Base-by-base conservation (phyloP, 2,797 vertebrate genomes). In the Pseudochromis fuscus region DNA sequence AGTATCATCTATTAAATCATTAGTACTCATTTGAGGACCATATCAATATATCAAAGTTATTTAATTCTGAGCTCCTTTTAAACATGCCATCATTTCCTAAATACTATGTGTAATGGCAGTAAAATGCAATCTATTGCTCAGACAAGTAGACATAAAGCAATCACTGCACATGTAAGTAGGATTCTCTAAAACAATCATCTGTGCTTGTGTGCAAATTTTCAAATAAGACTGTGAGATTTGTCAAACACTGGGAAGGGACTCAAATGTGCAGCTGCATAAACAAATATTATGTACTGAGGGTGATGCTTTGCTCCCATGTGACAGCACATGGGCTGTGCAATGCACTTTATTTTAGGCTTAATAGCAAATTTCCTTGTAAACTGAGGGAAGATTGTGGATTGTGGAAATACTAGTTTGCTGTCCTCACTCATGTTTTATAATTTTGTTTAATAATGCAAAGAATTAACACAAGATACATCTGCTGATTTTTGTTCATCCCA, bases 1-100 rank as follows among this genome's bases (percentile, higher is more conserved):
- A 71, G 33, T 59, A 24, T 44, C 30, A 50, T 73, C 52, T 53
- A 67, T 69, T 66, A 67, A 78, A 75, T 57, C 49, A 75, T 68
- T 63, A 61, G 13, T 28, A 45, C 46, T 68, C 67, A 64, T 75
- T 64, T 75, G 31, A 63, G 11, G 33, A 30, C 44, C 23, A 5
- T 51, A 52, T 74, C 45, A 40, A 49, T 74, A 56, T 24, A 57
- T 63, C 19, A 58, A 16, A 48, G 62, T 62, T 45, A 69, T 77
- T 75, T 66, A 31, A 49, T 46, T 45, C 28, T 35, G 40, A 72
- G 37, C 31, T 48, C 3, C 25, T 72, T 70, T 57, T 21, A 60
- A 73, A 75, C 31, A 64, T 48, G 42, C 61, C 42, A 65, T 70
- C 19, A 31, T 44, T 30, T 48, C 44, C 42, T 67, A 44, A 75